phyloP scores from a whole-genome alignment of 2,888 invertebrate species.

The Drepanosiphum platanoidis region DNA sequence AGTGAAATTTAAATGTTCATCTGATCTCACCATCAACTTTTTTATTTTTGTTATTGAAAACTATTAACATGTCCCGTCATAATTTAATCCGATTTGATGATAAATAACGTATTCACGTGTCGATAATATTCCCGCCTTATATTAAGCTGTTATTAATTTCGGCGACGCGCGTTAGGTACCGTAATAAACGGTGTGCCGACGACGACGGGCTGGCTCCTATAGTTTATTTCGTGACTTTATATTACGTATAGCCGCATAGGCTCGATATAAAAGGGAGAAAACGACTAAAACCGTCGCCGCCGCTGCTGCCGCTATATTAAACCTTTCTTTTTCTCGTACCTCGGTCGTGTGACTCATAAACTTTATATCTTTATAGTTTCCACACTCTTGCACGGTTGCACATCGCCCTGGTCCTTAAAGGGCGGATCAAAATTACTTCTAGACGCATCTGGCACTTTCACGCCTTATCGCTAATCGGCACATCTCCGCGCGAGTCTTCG shows the following conservation, averaged over 20 bases:
- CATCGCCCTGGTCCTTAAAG: neutral
- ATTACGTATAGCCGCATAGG: neutral
- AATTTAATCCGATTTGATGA: no score
- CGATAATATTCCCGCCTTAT: no score
- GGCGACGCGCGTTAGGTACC: neutral
- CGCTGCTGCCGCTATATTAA: conserved; percentile 1
- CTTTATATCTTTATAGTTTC: conserved; percentile 51
- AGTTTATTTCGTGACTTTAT: conserved; percentile 10
- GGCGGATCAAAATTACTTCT: conserved; percentile 30
- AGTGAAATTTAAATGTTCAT: no score
- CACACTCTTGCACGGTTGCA: conserved; percentile 23
- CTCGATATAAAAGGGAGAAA: no score
- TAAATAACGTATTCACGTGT: no score
- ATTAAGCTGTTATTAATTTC: neutral
- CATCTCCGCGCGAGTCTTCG: neutral
- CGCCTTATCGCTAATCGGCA: conserved; percentile 17
- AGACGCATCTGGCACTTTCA: conserved; percentile 30
- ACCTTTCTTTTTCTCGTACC: conserved; percentile 4
- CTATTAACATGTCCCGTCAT: no score
- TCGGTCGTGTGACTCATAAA: conserved; percentile 29
- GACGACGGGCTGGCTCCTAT: neutral
- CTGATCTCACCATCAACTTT: no score
- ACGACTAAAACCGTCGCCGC: neutral
- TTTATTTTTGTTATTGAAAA: no score
- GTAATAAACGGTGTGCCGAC: neutral